Conservation (phyloP, 2,888 invertebrate species). For the Limnephilus auricula region DNA sequence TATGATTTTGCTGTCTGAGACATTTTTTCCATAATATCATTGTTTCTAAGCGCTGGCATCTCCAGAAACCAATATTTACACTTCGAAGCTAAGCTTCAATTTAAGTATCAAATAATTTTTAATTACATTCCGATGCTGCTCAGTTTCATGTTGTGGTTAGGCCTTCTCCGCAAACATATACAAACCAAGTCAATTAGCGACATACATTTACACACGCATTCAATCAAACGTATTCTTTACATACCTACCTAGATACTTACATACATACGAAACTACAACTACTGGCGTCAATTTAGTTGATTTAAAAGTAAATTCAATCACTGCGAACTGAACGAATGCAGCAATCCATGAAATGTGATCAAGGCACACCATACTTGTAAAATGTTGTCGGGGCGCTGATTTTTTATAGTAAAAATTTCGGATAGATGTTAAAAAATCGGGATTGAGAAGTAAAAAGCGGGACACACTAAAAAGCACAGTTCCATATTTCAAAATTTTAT, state of each 20-base stretch:
- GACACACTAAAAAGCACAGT: no score
- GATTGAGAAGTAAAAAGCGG: no score
- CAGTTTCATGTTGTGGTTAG: background rate
- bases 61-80: background rate
- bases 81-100: background rate
- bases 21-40: background rate
- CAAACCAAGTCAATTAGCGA: background rate
- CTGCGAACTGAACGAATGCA: no score
- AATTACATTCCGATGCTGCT: background rate
- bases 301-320: background rate
- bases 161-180: background rate
- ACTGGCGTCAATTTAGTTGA: background rate
- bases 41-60: background rate
- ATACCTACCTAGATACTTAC: background rate
- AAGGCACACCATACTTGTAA: no score
- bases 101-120: background rate
- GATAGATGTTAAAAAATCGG: no score
- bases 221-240: background rate
- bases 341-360: no score
- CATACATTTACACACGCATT: background rate
- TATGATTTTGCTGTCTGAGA: background rate
- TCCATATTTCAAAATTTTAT: no score
- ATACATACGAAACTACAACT: background rate
- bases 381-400: background rate
- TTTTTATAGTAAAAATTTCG: no score